Base-by-base conservation (phyloP, 2,888 invertebrate species). In the Ectemnius lituratus region DNA sequence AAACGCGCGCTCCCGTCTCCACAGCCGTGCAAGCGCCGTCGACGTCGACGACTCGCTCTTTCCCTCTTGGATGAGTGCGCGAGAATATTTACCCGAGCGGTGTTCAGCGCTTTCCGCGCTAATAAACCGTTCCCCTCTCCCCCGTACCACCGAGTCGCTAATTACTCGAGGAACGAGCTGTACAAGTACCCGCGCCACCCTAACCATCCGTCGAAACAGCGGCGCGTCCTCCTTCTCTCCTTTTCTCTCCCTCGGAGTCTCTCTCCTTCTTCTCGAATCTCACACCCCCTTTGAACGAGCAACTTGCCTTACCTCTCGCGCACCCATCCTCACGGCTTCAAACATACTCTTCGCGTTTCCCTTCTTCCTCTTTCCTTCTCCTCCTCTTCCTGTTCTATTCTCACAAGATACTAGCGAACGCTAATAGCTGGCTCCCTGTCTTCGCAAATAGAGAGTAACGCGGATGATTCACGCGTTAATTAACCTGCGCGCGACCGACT, bases 51-150 rank as follows among this genome's bases (percentile, higher is more conserved):
- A 28, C 11, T 62, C 71, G 62, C 67, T 58, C 61, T 20, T 49
- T 49, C 37, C 37, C 37, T 37, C 37, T 37, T 37, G 2, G 37
- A 11, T 37, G 37, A 37, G 37, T 63, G 70, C 70, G 72, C 72
- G 79, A 78, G 87, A 86, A 87, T 88, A 88, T 88, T 88, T 87
- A 85, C 84, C 76, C 83, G 75, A 69, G 70, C 74, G 64, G 62
- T 72, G 80, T 84, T 85, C 80, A 77, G 76, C 81, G 79, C 82
- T 86, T 88, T 87, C 82, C 81, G 82, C 83, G 83, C 84, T 88
- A 88, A 88, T 88, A 88, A 88, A 88, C 87, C 82, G 82, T 78
- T 81, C 81, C 82, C 78, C 82, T 23, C 80, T 2, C 6, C 4
- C 52, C 52, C 16, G 16, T 70, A 72, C 83, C 83, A 75, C 75